These are phyloP conservation scores for Acleris laterana DNA, from an alignment of 2,888 invertebrate species.

Conservation along the genomic window DNA sequence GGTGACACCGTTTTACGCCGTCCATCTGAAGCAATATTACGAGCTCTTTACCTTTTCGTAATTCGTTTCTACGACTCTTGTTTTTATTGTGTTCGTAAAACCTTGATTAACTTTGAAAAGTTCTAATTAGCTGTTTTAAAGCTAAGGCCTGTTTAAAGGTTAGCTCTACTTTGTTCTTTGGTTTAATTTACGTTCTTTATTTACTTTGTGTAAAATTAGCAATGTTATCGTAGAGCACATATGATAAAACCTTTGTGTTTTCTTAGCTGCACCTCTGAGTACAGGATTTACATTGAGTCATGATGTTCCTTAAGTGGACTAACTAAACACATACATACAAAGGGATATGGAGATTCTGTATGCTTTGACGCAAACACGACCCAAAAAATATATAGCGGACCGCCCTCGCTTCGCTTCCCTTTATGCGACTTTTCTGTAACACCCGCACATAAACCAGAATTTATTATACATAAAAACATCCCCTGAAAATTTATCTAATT, in stretches of 20 bases:
- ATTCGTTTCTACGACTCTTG: slow-evolving; percentile 5
- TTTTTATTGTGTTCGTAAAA: slow-evolving; percentile 14
- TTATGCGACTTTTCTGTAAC: too few species aligned
- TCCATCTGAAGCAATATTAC: not conserved
- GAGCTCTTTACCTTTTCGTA: not conserved
- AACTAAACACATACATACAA: not conserved
- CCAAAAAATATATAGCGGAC: too few species aligned
- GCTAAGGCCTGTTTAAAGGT: not conserved
- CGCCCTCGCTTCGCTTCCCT: too few species aligned
- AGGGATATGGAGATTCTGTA: not conserved
- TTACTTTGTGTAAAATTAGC: not conserved
- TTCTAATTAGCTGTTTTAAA: slow-evolving; percentile 14
- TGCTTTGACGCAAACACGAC: too few species aligned
- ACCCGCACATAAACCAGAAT: too few species aligned
- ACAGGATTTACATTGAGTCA: slow-evolving; percentile 4
- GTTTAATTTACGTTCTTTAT: slow-evolving; percentile 1
- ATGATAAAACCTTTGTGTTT: slow-evolving; percentile 8
- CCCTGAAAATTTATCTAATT: too few species aligned
- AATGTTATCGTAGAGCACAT: not conserved
- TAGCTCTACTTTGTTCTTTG: not conserved
- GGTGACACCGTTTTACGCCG: not conserved
- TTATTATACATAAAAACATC: too few species aligned
- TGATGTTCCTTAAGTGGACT: not conserved
- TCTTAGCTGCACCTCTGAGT: slow-evolving; percentile 8
- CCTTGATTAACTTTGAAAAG: slow-evolving; percentile 7